Conservation (phyloP, 2,797 vertebrate genomes). For the Poecilia gillii region DNA sequence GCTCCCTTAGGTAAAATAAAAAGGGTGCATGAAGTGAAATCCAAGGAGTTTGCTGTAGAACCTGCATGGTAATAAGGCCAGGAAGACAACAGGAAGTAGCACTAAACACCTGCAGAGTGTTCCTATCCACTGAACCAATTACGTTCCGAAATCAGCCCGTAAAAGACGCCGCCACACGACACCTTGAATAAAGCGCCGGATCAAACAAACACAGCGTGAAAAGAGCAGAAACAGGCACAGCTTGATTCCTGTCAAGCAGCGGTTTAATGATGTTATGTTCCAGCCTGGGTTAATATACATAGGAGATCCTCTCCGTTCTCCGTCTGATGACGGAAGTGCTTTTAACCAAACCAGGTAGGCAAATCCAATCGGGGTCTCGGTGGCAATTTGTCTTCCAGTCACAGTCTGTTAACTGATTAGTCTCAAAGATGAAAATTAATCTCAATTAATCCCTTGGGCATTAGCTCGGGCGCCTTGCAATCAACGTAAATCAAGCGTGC, state of each 20-base stretch:
- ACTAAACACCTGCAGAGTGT: slow-evolving; percentile 47
- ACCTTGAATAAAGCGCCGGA: slow-evolving; percentile 21
- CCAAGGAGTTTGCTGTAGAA: neutral
- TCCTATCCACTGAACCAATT: slow-evolving; percentile 34
- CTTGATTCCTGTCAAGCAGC: neutral
- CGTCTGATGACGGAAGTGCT: slow-evolving; percentile 52
- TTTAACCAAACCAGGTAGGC: slow-evolving; percentile 66
- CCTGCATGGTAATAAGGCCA: neutral
- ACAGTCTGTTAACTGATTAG: slow-evolving; percentile 75
- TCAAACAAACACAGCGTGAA: slow-evolving; percentile 23
- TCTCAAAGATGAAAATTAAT: slow-evolving; percentile 75
- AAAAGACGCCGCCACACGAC: slow-evolving; percentile 24
- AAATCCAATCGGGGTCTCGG: slow-evolving; percentile 73
- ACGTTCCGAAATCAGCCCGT: slow-evolving; percentile 40
- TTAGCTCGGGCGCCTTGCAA: slow-evolving; percentile 59
- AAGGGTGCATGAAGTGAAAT: neutral
- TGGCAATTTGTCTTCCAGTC: slow-evolving; percentile 74
- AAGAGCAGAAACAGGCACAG: slow-evolving; percentile 6
- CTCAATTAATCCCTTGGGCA: slow-evolving; percentile 73
- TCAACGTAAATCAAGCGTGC: slow-evolving; percentile 65
- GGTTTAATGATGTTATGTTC: slow-evolving; percentile 24
- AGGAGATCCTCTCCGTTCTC: slow-evolving; percentile 46
- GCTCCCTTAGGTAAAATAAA: neutral
- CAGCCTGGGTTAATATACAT: slow-evolving; percentile 14
- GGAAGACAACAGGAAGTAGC: slow-evolving; percentile 17